Evolutionary conservation across 2,113 vertebrate genomes (phyloP), one percentile per base, ranked within the genome.

Genomic region (Triplophysa tibetana): DNA sequence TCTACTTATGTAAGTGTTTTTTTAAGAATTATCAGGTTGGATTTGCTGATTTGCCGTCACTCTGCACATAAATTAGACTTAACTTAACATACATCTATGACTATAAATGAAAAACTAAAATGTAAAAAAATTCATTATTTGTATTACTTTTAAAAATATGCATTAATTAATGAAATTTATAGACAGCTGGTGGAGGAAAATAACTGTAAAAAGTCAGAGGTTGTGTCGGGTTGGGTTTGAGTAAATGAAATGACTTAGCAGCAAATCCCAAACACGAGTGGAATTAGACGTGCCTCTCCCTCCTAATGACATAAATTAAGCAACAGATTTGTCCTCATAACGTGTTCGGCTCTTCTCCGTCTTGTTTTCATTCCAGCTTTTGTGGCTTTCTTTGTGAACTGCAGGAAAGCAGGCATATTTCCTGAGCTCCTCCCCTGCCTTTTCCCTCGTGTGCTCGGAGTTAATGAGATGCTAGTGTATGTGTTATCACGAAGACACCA

Each of bases 391-490:
- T 72, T 54, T 52, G 74, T 79, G 74, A 77, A 52, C 24, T 64
- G 50, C n/a, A 66, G 75, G 33, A 56, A 68, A 75, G 68, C n/a
- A 19, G 60, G 63, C 61, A 84, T 76, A 70, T 79, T 76, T 75
- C 72, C 38, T 6, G 64, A 70, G 83, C 80, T 82, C 83, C 83
- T 61, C 83, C 80, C 65, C 61, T 64, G 70, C 66, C 76, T 79
- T 60, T 61, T 68, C 64, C 48, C 43, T 56, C 72, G 43, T 50
- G 24, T 8, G 41, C 58, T 63, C 33, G 10, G 60, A 77, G 65
- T 70, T 75, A 85, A 85, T 82, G 82, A 87, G 83, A 80, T 83
- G 82, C 82, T 79, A 83, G 84, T 69, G 76, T 79, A 82, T 82
- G 83, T 78, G 85, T 82, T 84, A 85, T 85, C 84, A 81, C 50